phyloP scores from a whole-genome alignment of 2,113 vertebrate species.

The Ariopsis seemanni region DNA sequence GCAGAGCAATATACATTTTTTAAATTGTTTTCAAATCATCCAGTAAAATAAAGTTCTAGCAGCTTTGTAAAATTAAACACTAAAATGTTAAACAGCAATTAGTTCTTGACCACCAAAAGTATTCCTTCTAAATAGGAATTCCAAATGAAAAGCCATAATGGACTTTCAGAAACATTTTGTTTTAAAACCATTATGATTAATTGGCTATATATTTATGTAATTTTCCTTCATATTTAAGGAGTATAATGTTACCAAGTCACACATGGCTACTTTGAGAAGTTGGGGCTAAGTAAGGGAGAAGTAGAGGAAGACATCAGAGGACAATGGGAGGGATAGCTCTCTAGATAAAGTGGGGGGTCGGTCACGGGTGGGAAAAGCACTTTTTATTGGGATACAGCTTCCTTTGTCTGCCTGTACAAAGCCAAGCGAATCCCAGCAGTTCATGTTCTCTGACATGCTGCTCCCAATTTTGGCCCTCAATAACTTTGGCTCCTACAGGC shows the following conservation, averaged over 20 bases:
- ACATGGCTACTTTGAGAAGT: background rate
- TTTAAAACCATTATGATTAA: background rate
- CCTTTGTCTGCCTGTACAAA: constrained; percentile 73
- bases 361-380: constrained; percentile 63
- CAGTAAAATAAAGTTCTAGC: background rate
- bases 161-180: background rate
- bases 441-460: constrained; percentile 67
- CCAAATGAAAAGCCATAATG: background rate
- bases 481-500: constrained; percentile 37
- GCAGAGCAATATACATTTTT: background rate
- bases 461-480: constrained; percentile 63
- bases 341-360: constrained; percentile 66
- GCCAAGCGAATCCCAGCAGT: constrained; percentile 64
- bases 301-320: constrained; percentile 69
- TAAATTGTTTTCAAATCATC: background rate
- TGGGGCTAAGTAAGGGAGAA: constrained; percentile 7
- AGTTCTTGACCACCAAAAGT: background rate
- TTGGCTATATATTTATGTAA: background rate
- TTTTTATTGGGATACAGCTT: constrained; percentile 64
- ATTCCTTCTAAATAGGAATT: background rate
- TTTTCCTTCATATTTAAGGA: background rate
- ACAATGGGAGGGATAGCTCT: constrained; percentile 59
- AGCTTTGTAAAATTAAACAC: background rate
- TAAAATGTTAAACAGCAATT: background rate
- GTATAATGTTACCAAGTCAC: background rate